Conservation (phyloP, 35 echinoderm and acorn worm species). For the Amphiura filiformis region DNA sequence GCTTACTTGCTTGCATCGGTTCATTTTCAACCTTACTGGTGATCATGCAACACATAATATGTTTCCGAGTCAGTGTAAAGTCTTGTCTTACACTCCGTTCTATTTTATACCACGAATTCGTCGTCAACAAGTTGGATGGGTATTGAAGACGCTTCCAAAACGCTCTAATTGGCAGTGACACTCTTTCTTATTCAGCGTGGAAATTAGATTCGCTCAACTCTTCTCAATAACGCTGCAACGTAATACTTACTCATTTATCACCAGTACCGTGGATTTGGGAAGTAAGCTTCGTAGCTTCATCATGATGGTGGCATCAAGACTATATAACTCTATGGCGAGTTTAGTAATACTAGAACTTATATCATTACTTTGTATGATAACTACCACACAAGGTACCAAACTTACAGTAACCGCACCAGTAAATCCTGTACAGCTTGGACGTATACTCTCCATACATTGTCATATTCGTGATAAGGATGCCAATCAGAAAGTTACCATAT, state of each 20-base stretch:
- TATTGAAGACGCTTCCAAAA: not conserved
- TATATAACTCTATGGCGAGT: not conserved
- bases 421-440: not conserved
- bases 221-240: too few relatives aligned
- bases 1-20: not conserved
- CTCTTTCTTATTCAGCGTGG: not conserved
- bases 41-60: constrained; percentile 7
- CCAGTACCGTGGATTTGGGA: not conserved
- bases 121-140: not conserved
- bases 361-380: not conserved
- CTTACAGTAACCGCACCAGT: not conserved
- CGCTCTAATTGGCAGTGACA: not conserved
- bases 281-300: not conserved
- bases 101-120: not conserved
- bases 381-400: not conserved
- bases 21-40: not conserved
- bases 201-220: too few relatives aligned
- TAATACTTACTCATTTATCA: not conserved
- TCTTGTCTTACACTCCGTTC: not conserved
- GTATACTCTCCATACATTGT: not conserved
- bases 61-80: not conserved
- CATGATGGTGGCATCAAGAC: not conserved
- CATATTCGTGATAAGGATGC: not conserved
- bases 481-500: not conserved
- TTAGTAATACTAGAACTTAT: not conserved